A percentile compares a stretch with the other conserved stretches of the same genome.
Evolutionary conservation across 2,113 vertebrate genomes (phyloP).

Genomic region (Paracanthobrama guichenoti): DNA sequence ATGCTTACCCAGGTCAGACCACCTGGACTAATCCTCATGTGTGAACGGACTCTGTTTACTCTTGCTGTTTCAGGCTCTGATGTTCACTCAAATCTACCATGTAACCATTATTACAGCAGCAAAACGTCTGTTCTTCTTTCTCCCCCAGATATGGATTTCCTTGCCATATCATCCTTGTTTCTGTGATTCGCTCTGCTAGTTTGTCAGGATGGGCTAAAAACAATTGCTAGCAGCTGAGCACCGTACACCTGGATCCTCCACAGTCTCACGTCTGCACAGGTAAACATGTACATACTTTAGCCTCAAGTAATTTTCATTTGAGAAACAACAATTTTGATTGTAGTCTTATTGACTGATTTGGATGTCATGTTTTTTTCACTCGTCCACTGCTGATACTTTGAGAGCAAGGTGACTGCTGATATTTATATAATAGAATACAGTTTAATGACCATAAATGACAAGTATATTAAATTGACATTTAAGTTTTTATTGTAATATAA

Average conservation of each 20-base stretch:
- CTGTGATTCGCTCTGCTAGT: not conserved
- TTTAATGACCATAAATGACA: no score
- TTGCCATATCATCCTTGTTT: not conserved
- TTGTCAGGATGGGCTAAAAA: slow-evolving; percentile 56
- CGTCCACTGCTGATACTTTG: no score
- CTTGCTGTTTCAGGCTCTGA: not conserved
- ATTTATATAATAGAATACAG: no score
- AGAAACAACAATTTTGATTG: not conserved
- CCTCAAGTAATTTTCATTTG: not conserved
- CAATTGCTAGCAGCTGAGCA: slow-evolving; percentile 6
- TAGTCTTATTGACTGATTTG: no score
- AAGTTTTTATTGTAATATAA: not conserved
- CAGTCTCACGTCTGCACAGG: slow-evolving; percentile 42
- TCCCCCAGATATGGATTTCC: not conserved
- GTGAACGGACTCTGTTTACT: slow-evolving; percentile 2
- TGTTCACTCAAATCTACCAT: not conserved
- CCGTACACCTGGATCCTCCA: slow-evolving; percentile 30
- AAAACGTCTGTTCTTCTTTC: not conserved
- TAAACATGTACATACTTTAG: slow-evolving; percentile 3
- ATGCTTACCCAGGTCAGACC: not conserved
- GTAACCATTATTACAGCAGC: not conserved
- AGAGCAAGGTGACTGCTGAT: no score
- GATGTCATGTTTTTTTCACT: no score
- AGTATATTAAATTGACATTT: no score
- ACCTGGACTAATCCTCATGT: not conserved